Evolutionary conservation across 2,797 vertebrate species (phyloP), one percentile per base, ranked within the genome.

Genomic region (Parauchenoglanis punctatus): DNA sequence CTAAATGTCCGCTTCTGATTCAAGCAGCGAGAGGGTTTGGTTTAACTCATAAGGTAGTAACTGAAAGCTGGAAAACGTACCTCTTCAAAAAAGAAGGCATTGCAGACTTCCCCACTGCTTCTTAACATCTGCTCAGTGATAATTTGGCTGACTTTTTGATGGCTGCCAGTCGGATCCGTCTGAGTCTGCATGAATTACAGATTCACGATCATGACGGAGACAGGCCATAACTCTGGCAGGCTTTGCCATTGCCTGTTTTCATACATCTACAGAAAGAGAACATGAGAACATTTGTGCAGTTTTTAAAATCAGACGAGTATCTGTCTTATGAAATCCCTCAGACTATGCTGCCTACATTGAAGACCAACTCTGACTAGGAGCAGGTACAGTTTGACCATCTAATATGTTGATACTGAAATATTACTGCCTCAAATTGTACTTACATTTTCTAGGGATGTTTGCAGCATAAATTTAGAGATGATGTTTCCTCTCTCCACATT

Each of bases 31-130:
- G 56, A n/a, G 10, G 61, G 25, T 12, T n/a, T 11, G 11, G 61
- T 63, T 63, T 63, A 12, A 63, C 25, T 63, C 10, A 0, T n/a
- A n/a, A n/a, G 4, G 61, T n/a, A 77, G 61, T 12, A 65, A 65
- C 25, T 12, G n/a, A 63, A 28, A 54, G 20, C 17, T 80, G 23
- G 49, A 12, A 44, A 49, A 77, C 83, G 83, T 81, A 94, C 94
- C 92, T 96, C 95, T 86, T 96, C 94, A 83, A 95, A 96, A 94
- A 94, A 94, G 84, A 94, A 91, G 75, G 94, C 86, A 67, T 95
- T 95, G 75, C 95, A 95, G 90, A 95, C 91, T 87, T 94, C 90
- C 10, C 94, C 94, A n/a, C 89, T 88, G 81, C 91, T 90, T 52
- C 63, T 73, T 20, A n/a, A 46, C 72, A 95, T 68, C 52, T 68